Evolutionary conservation across 23 tunicate species (phyloP), one percentile per base, ranked within the genome.

Genomic region (Halocynthia aurantium): DNA sequence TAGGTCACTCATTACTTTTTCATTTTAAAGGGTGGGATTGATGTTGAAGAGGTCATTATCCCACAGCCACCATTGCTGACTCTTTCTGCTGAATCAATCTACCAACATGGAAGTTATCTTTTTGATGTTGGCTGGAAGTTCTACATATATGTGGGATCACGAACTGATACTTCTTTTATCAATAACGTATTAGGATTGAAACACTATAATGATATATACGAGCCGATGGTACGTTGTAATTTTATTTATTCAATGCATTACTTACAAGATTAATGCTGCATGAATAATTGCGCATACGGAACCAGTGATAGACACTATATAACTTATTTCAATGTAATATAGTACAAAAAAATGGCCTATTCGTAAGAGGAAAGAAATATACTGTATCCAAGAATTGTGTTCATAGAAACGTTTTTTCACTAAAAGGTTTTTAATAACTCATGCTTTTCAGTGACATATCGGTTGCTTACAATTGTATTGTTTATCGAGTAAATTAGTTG

Each of bases 51-150:
- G 51, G 70, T 75, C 58, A 80, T 81, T 56, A 87, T 89, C 73
- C 96, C 93, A 19, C 88, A 82, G 57, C 96, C 96, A 6, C 31
- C 73, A 52, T 49, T 84, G 22, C 85, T 96, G 7, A 93, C 99
- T 13, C 86, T 89, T 17, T 81, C 90, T 19, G 93, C 96, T 50
- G 90, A 96, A 75, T 85, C 85, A 13, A 50, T 96, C 13, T 68
- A 80, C 6, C 89, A 76, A 20, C 54, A 65, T 15, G 96, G 91
- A 10, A 63, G 63, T 7, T 96, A 69, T 78, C 83, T 96, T 11
- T 73, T 96, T 52, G 99, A 96, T 75, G 77, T 85, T 56, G 99
- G 99, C 8, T 96, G 96, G 96, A 52, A 67, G 54, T 68, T 96
- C 85, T 96, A 61, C 62, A 52, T 96, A 52, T 75, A 81, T 53